Conservation (phyloP, 2,797 vertebrate species). For the Chelon labrosus region DNA sequence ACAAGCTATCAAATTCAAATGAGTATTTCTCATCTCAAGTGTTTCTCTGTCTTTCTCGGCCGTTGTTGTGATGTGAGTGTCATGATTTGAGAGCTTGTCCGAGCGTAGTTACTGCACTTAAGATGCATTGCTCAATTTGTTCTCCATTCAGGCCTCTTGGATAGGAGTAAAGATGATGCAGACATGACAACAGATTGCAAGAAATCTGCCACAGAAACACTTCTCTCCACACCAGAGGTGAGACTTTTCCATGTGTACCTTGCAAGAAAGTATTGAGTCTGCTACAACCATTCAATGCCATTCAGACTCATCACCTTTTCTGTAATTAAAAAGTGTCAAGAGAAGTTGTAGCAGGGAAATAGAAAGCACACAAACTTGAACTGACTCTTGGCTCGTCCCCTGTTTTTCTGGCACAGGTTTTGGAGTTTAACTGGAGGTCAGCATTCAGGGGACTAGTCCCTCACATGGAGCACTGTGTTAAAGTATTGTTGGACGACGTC, state of each 20-base stretch:
- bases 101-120: not conserved
- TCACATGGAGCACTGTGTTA: slow-evolving; percentile 89
- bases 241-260: slow-evolving; percentile 26
- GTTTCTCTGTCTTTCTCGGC: slow-evolving; percentile 3
- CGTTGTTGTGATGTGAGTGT: not conserved
- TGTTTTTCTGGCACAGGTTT: slow-evolving; percentile 82
- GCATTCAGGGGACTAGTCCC: slow-evolving; percentile 88
- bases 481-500: slow-evolving; percentile 88
- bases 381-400: slow-evolving; percentile 32
- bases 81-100: slow-evolving; percentile 9
- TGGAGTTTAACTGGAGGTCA: slow-evolving; percentile 93
- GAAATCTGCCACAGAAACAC: slow-evolving; percentile 57
- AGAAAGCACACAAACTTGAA: slow-evolving; percentile 22
- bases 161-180: slow-evolving; percentile 72
- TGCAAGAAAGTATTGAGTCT: slow-evolving; percentile 10
- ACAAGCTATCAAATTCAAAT: slow-evolving; percentile 13
- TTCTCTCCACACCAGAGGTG: slow-evolving; percentile 76
- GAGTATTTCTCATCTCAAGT: not conserved
- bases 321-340: not conserved
- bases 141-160: slow-evolving; percentile 71
- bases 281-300: slow-evolving; percentile 17
- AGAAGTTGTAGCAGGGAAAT: slow-evolving; percentile 1
- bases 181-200: slow-evolving; percentile 59
- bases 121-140: not conserved
- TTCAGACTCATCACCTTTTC: slow-evolving; percentile 14